A percentile compares a stretch with the other conserved stretches of the same genome.
These are phyloP conservation scores for Anhinga anhinga DNA, from an alignment of 2,113 vertebrate genomes.

Conservation along the genomic window DNA sequence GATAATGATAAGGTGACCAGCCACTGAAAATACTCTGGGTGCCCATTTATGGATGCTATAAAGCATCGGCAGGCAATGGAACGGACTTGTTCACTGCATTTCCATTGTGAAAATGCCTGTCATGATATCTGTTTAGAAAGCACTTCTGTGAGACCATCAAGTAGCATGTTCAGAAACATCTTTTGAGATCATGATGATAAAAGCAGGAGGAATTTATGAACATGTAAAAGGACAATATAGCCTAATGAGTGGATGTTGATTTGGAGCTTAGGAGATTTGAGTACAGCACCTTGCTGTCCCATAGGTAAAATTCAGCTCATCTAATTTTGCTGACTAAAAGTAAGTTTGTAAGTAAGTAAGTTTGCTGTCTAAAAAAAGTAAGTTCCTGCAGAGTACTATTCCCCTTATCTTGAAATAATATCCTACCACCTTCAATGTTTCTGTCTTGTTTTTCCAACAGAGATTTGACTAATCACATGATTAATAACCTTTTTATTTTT, in stretches of 20 bases:
- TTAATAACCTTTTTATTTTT: background rate
- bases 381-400: background rate
- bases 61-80: background rate
- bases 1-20: accelerated
- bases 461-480: background rate
- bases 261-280: background rate
- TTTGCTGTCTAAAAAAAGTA: background rate
- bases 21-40: background rate
- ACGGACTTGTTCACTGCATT: background rate
- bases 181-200: background rate
- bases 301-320: background rate
- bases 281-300: background rate
- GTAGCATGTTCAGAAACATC: background rate
- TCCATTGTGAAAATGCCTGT: background rate
- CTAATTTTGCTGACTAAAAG: background rate
- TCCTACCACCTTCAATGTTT: background rate
- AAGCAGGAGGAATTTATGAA: background rate
- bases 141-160: background rate
- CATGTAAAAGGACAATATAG: background rate
- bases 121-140: background rate
- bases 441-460: background rate
- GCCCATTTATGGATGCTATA: background rate
- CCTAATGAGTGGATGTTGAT: background rate
- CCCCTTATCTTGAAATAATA: background rate
- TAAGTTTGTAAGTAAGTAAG: background rate